These are phyloP conservation scores for Drosophila flavopinicola DNA, from an alignment of 2,888 invertebrate genomes.

Conservation along the genomic window DNA sequence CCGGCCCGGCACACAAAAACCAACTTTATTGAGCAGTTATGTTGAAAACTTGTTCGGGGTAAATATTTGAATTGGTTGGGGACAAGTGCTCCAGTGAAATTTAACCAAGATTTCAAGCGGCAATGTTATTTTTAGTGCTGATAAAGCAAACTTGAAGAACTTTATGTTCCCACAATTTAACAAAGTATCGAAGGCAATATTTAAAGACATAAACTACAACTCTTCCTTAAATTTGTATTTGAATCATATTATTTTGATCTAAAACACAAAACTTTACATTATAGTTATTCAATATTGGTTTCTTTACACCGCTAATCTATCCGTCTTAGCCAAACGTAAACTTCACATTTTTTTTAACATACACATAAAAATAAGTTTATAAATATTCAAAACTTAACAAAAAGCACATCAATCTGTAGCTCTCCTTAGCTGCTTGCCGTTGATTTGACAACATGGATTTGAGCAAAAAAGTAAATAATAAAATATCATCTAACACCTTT, in stretches of 20 bases:
- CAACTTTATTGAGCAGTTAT: slow-evolving; percentile 44
- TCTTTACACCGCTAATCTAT: background rate
- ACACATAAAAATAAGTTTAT: background rate
- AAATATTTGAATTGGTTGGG: slow-evolving; percentile 39
- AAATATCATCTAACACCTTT: slow-evolving; percentile 39
- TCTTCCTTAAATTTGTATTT: no score
- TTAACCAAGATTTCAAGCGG: slow-evolving; percentile 1
- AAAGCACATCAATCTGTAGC: slow-evolving; percentile 14
- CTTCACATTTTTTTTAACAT: background rate
- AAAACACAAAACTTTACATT: background rate
- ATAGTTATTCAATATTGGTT: background rate
- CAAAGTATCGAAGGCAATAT: no score
- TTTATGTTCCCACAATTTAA: background rate
- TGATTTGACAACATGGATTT: slow-evolving; percentile 10
- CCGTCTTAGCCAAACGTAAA: no score
- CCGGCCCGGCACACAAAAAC: slow-evolving; percentile 1
- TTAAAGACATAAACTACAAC: no score
- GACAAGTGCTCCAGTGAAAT: slow-evolving; percentile 30
- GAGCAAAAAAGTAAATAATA: background rate
- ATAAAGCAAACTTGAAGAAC: background rate
- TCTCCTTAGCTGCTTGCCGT: background rate
- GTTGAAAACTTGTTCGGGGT: slow-evolving; percentile 35
- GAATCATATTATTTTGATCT: background rate
- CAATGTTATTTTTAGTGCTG: background rate
- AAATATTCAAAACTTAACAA: slow-evolving; percentile 6